A percentile compares a stretch with the other conserved stretches of the same genome.
Conservation (phyloP, 2,797 vertebrate genomes). For the Parauchenoglanis punctatus region DNA sequence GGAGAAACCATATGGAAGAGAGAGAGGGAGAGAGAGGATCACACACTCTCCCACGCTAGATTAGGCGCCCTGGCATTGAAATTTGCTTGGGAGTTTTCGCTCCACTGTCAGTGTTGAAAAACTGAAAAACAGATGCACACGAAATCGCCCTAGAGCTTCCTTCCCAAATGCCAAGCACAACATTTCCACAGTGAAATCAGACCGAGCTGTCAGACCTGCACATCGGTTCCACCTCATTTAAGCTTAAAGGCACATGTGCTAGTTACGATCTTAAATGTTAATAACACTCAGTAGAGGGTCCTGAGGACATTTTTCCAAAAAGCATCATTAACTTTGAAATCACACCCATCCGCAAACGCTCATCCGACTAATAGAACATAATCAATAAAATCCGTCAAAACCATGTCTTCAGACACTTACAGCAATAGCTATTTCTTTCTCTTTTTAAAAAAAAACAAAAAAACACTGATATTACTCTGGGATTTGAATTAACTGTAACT, state of each 20-base stretch:
- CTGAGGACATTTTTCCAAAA: not conserved
- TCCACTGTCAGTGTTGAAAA: slow-evolving; percentile 73
- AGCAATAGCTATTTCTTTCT: not conserved
- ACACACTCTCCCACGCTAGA: slow-evolving; percentile 54
- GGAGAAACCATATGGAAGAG: slow-evolving; percentile 69
- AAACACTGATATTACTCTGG: slow-evolving; percentile 22
- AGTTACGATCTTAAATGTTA: slow-evolving; percentile 19
- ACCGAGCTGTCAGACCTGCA: slow-evolving; percentile 48
- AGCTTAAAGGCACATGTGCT: slow-evolving; percentile 37
- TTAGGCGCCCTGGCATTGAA: slow-evolving; percentile 68
- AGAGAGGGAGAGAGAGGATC: slow-evolving; percentile 45
- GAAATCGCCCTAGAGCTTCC: slow-evolving; percentile 69
- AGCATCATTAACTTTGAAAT: slow-evolving; percentile 14
- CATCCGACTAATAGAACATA: slow-evolving; percentile 18
- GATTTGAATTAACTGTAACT: slow-evolving; percentile 45
- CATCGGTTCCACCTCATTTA: slow-evolving; percentile 48
- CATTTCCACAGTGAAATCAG: slow-evolving; percentile 47
- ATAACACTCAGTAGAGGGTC: slow-evolving; percentile 20
- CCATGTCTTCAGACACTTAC: slow-evolving; percentile 28
- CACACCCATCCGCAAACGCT: not conserved
- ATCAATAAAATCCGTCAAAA: slow-evolving; percentile 18
- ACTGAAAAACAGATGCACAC: slow-evolving; percentile 79
- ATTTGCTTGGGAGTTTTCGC: slow-evolving; percentile 62
- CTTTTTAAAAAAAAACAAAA: not conserved
- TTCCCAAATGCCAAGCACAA: slow-evolving; percentile 70